Conservation (phyloP, 2,888 invertebrate genomes). For the Pollenia amentaria region DNA sequence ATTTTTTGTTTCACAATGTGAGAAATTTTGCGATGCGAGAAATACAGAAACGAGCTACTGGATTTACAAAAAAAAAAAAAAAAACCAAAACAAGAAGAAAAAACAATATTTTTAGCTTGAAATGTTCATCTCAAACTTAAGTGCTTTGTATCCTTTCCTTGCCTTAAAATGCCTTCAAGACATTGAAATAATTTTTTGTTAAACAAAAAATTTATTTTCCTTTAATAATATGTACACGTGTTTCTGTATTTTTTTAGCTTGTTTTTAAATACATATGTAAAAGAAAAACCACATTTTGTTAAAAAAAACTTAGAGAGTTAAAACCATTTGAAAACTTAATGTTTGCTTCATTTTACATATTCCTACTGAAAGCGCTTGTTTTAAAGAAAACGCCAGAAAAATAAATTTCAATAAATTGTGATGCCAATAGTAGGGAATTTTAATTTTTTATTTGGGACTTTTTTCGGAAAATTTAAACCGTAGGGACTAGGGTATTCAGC, state of each 20-base stretch:
- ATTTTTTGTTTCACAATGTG: no score
- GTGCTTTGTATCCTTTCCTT: neutral
- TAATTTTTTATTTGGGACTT: no score
- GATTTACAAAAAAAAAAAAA: neutral
- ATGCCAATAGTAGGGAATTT: no score
- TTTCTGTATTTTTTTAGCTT: neutral
- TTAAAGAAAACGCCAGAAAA: constrained; percentile 13
- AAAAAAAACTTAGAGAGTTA: constrained; percentile 9
- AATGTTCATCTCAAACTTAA: neutral
- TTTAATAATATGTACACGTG: constrained; percentile 54
- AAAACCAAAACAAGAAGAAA: no score
- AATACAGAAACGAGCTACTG: no score
- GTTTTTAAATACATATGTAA: no score
- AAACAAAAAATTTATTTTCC: neutral
- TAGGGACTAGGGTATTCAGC: no score
- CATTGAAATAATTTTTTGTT: neutral
- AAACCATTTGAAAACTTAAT: neutral
- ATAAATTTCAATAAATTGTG: constrained; percentile 51
- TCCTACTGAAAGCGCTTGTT: neutral
- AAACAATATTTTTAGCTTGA: neutral
- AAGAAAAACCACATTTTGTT: constrained; percentile 19
- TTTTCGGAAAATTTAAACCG: no score
- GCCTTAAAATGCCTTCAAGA: neutral
- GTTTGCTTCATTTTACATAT: neutral
- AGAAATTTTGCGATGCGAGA: no score